Conservation (phyloP, 92 coral and sea anemone genomes). For the Paramuricea clavata region DNA sequence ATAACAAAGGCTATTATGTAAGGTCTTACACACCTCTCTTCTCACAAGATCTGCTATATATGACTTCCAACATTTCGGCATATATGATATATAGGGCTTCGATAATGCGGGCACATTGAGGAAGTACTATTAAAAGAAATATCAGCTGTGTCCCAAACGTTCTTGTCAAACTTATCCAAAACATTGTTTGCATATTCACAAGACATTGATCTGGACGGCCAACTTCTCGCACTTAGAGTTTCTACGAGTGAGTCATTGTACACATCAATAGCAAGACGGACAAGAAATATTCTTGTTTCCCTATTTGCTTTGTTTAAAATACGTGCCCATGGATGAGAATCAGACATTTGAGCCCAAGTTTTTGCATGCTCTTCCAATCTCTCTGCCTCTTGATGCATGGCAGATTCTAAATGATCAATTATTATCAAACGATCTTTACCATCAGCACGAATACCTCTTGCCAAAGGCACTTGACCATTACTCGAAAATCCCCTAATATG, state of each 20-base stretch:
- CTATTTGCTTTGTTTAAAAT: neutral
- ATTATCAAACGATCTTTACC: neutral
- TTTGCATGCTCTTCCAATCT: neutral
- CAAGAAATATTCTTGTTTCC: neutral
- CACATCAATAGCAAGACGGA: neutral
- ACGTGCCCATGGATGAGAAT: neutral
- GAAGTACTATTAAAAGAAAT: neutral
- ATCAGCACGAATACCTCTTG: constrained; percentile 1
- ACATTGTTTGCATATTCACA: neutral
- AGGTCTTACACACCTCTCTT: neutral
- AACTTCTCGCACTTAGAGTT: neutral
- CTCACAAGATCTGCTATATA: constrained; percentile 13
- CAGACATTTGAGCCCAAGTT: neutral
- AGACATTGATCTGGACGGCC: neutral
- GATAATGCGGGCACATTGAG: constrained; percentile 8
- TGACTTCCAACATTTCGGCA: constrained; percentile 21
- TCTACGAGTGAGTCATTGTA: neutral
- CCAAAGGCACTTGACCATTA: neutral
- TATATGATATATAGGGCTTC: constrained; percentile 15
- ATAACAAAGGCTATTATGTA: neutral
- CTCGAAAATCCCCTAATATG: neutral
- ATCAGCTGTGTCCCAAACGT: neutral
- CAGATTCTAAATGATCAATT: neutral
- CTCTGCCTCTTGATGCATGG: neutral
- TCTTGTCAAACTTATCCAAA: neutral